These are phyloP conservation scores for Folsomia manolachei DNA, from an alignment of 2,888 invertebrate genomes.

Conservation along the genomic window DNA sequence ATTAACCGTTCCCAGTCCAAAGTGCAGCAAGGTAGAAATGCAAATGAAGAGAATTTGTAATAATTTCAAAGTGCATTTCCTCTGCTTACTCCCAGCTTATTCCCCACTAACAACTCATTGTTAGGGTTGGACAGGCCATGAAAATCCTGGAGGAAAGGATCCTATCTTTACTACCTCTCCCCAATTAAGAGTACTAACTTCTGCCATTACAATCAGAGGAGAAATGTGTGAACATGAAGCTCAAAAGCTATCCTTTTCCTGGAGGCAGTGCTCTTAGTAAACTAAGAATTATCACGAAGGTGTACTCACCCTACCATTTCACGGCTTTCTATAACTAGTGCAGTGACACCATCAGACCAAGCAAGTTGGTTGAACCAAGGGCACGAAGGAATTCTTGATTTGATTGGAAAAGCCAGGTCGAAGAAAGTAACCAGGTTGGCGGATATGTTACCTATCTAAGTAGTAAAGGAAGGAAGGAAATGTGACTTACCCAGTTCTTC, in stretches of 20 bases:
- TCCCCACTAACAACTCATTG: neutral
- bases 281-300: neutral
- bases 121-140: neutral
- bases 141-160: neutral
- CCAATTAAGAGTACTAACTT: neutral
- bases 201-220: neutral
- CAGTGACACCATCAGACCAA: neutral
- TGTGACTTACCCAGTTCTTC: conserved; percentile 44
- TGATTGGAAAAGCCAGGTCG: neutral
- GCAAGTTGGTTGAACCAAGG: neutral
- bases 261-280: neutral
- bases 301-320: neutral
- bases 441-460: too few species aligned
- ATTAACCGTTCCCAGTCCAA: too few species aligned
- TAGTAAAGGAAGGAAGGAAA: too few species aligned
- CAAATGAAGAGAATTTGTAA: neutral
- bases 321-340: too few species aligned
- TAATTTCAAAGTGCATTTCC: neutral
- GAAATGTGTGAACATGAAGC: neutral
- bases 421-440: neutral
- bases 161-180: neutral
- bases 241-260: neutral
- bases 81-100: neutral
- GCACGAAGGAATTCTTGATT: neutral
- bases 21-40: neutral